Conservation (phyloP, 2,888 invertebrate species). For the Dasypogon diadema region DNA sequence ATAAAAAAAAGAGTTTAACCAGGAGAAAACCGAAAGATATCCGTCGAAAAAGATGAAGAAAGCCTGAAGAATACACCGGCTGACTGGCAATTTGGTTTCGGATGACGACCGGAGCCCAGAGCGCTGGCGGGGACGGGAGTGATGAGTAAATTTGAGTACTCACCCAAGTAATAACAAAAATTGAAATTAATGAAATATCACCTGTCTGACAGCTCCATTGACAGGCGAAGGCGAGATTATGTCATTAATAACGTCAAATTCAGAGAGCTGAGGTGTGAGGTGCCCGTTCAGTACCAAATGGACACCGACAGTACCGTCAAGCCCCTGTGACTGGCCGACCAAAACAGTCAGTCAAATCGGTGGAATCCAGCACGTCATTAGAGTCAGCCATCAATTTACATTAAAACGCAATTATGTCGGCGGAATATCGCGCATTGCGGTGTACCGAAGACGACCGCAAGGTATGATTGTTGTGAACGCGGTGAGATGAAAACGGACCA, state of each 20-base stretch:
- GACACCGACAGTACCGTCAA: constrained; percentile 24
- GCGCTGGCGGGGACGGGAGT: not conserved
- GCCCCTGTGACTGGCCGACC: constrained; percentile 11
- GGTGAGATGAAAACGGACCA: constrained; percentile 36
- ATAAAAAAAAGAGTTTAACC: not conserved
- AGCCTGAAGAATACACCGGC: constrained; percentile 2
- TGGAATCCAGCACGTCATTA: constrained; percentile 49
- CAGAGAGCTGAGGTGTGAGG: constrained; percentile 46
- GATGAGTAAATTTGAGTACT: constrained; percentile 43
- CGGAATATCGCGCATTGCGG: constrained; percentile 46
- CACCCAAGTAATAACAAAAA: constrained; percentile 52
- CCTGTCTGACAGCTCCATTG: constrained; percentile 57
- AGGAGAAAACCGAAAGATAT: constrained; percentile 26
- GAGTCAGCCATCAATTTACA: constrained; percentile 56
- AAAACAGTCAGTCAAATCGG: constrained; percentile 32
- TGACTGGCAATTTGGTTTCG: constrained; percentile 16
- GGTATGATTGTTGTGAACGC: not conserved
- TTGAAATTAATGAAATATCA: constrained; percentile 57
- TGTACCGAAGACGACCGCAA: constrained; percentile 25
- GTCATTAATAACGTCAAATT: constrained; percentile 56
- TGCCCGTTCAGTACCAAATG: constrained; percentile 14
- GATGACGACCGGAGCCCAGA: not conserved
- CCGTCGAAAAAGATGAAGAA: constrained; percentile 8
- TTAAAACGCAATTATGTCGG: constrained; percentile 57
- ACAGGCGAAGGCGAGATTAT: constrained; percentile 57